Evolutionary conservation across 1,140 invertebrate genomes (phyloP).

Genomic region (Drosophila cardini): DNA sequence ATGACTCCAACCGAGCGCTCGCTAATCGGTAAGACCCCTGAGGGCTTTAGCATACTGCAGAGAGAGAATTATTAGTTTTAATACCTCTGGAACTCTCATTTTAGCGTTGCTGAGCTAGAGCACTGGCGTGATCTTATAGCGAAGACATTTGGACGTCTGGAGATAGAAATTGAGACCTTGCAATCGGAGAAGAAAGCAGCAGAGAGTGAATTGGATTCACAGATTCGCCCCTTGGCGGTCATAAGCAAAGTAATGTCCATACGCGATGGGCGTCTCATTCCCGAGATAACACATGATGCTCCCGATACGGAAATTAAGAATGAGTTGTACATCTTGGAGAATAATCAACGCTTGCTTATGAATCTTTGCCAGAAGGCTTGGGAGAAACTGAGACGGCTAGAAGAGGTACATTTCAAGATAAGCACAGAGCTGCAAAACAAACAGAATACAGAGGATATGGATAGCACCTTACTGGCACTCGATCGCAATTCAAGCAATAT

Average conservation of each 20-base stretch:
- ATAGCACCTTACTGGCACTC: constrained; percentile 90
- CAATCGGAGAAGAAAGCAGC: constrained; percentile 91
- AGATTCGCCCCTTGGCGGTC: constrained; percentile 90
- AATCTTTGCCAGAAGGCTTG: constrained; percentile 91
- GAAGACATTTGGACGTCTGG: constrained; percentile 88
- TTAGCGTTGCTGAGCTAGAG: constrained; percentile 88
- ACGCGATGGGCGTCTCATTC: constrained; percentile 90
- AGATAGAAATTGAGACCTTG: constrained; percentile 89
- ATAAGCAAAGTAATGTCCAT: constrained; percentile 91
- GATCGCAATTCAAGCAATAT: constrained; percentile 91
- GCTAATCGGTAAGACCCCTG: constrained; percentile 86
- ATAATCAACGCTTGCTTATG: constrained; percentile 89
- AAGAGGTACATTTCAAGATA: constrained; percentile 91
- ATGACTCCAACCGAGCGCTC: constrained; percentile 90
- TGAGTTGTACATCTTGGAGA: constrained; percentile 90
- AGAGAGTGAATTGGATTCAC: constrained; percentile 90
- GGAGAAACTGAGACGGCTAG: constrained; percentile 93
- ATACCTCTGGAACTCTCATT: neutral
- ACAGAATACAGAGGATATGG: constrained; percentile 90
- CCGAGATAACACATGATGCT: constrained; percentile 93
- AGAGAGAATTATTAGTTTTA: too few relatives aligned
- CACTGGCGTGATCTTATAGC: constrained; percentile 91
- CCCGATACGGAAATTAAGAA: constrained; percentile 92
- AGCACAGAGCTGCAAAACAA: constrained; percentile 92
- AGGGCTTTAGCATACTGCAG: too few relatives aligned